These are phyloP conservation scores for Drosophila malerkotliana DNA, from an alignment of 1,140 invertebrate species.

Conservation along the genomic window DNA sequence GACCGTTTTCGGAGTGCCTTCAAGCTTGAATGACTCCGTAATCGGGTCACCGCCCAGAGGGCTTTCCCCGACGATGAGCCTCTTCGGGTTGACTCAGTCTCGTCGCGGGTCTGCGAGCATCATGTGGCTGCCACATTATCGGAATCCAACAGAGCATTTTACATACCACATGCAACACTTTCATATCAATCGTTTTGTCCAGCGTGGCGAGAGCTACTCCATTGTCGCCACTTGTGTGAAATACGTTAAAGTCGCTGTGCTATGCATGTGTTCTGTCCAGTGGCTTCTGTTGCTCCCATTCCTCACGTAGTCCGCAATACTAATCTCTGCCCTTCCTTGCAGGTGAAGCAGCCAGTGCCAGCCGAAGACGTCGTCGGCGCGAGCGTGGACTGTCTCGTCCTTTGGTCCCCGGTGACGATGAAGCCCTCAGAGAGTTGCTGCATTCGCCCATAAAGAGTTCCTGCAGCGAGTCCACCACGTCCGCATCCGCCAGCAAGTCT, in stretches of 20 bases:
- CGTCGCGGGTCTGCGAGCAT: constrained; percentile 15
- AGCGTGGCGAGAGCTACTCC: constrained; percentile 28
- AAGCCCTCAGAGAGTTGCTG: constrained; percentile 65
- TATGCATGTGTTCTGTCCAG: constrained; percentile 46
- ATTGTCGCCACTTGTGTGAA: constrained; percentile 57
- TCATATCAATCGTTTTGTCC: constrained; percentile 56
- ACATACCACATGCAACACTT: constrained; percentile 30
- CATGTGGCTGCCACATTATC: constrained; percentile 12
- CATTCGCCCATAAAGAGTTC: constrained; percentile 64
- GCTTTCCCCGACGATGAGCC: background rate
- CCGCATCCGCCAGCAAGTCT: background rate
- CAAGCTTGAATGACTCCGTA: constrained; percentile 50
- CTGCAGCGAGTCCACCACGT: constrained; percentile 64
- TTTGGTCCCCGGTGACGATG: constrained; percentile 83
- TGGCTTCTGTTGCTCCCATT: background rate
- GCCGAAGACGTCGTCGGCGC: constrained; percentile 82
- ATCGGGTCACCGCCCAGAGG: constrained; percentile 7
- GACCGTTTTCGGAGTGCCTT: constrained; percentile 42
- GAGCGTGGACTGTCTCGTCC: constrained; percentile 78
- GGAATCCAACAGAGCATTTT: constrained; percentile 8
- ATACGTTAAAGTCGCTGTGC: constrained; percentile 61
- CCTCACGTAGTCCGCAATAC: background rate
- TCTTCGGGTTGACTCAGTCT: constrained; percentile 22
- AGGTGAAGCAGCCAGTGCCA: constrained; percentile 82
- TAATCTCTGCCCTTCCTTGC: constrained; percentile 28